Evolutionary conservation across 2,113 vertebrate species (phyloP), one percentile per base, ranked within the genome.

Genomic region (Acanthisitta chloris): DNA sequence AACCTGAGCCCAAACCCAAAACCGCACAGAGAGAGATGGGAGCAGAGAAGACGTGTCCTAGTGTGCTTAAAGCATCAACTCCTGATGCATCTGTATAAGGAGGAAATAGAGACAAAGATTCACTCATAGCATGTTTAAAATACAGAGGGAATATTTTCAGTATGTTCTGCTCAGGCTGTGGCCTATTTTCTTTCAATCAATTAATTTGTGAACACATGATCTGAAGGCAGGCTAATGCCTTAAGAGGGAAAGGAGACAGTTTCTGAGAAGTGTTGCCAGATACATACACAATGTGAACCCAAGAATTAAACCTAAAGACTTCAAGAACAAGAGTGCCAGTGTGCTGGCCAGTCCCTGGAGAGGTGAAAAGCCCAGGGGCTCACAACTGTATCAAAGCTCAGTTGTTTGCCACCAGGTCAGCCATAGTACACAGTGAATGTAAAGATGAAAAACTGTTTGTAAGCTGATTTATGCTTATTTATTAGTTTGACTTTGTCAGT

Each of bases 401-500:
- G 8, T 2, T 45, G 21, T 48, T 57, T 82, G 70, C 45, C 74
- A 82, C 29, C 5, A 8, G 52, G n/a, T 23, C 79, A 85, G 67
- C 28, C 26, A 58, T 17, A 45, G 66, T 6, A 29, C 73, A 21
- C n/a, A 65, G 62, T 42, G 58, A 81, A 90, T 36, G 62, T 33
- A 82, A 79, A 91, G 74, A 82, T 28, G 70, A 80, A 81, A 86
- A 91, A 40, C 3, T 14, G 45, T 48, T 49, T 28, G 3, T 38
- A 61, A 76, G 29, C 54, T 76, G 59, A 80, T 69, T 66, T 72
- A 54, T 61, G 48, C 76, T 87, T 91, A 81, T 93, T 91, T 92
- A 80, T 95, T 67, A 54, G 62, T 73, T 95, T 88, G 74, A 76
- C 74, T 95, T 91, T 95, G 61, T 55, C 73, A 49, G 86, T 69